Evolutionary conservation across 2,113 vertebrate genomes (phyloP).

Genomic region (Alouatta palliata): DNA sequence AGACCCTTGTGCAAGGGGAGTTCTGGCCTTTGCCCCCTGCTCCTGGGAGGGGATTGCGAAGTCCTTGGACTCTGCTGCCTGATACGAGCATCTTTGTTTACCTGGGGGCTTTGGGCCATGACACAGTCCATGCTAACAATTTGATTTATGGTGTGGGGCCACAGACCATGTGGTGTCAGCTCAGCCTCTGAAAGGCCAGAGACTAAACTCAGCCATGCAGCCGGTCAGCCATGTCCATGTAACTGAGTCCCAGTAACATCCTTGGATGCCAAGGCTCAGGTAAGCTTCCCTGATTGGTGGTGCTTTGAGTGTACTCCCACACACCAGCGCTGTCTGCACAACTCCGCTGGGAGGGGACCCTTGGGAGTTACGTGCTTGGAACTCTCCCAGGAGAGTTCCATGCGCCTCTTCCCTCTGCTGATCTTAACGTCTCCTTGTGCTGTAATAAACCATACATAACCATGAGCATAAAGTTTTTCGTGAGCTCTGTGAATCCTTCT

Average conservation of each 20-base stretch:
- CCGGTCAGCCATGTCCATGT: not conserved
- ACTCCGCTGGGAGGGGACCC: too few relatives aligned
- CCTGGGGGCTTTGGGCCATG: not conserved
- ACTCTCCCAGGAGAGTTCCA: not conserved
- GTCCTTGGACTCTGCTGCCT: not conserved
- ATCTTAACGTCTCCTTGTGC: not conserved
- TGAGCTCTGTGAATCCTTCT: not conserved
- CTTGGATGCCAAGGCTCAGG: not conserved
- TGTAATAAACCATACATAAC: not conserved
- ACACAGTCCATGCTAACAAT: not conserved
- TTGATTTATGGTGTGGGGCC: not conserved
- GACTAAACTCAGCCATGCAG: not conserved
- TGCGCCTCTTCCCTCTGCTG: not conserved
- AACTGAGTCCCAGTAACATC: not conserved
- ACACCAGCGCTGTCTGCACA: rapidly evolving
- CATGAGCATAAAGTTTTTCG: not conserved
- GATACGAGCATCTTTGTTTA: not conserved
- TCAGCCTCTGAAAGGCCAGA: not conserved
- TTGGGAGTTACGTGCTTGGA: rapidly evolving
- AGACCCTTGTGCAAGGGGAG: not conserved
- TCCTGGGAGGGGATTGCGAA: not conserved
- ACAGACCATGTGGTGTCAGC: rapidly evolving
- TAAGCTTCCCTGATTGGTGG: not conserved
- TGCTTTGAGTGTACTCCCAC: rapidly evolving
- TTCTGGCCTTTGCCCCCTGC: not conserved